These are phyloP conservation scores for Tetramorium alpestre DNA, from an alignment of 1,140 invertebrate species.

Conservation along the genomic window DNA sequence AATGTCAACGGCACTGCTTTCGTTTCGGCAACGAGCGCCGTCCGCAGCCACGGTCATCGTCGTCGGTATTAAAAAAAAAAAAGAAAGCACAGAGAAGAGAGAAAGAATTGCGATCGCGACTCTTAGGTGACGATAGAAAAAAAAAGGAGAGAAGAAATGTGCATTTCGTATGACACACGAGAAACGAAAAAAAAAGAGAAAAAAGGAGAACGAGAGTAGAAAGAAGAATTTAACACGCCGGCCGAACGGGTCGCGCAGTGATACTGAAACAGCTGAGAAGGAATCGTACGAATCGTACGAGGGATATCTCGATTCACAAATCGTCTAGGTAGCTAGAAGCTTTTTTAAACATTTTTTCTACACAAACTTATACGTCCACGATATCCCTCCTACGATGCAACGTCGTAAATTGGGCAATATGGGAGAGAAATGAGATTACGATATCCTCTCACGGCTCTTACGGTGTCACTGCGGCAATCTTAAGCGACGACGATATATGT, in stretches of 20 bases:
- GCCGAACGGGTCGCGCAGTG: slow-evolving; percentile 53
- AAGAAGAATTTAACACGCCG: slow-evolving; percentile 33
- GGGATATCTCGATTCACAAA: slow-evolving; percentile 14
- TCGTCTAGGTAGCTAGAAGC: slow-evolving; percentile 34
- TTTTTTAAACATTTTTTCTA: slow-evolving; percentile 54
- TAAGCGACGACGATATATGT: slow-evolving; percentile 64
- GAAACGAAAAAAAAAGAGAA: slow-evolving; percentile 39
- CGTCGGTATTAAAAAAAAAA: slow-evolving; percentile 65
- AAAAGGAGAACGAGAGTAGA: slow-evolving; percentile 18
- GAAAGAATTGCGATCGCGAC: slow-evolving; percentile 56
- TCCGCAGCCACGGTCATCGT: slow-evolving; percentile 76
- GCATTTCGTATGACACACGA: slow-evolving; percentile 31
- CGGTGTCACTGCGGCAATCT: slow-evolving; percentile 54
- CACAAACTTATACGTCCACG: slow-evolving; percentile 22
- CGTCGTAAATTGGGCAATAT: not conserved
- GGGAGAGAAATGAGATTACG: not conserved
- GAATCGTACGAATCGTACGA: slow-evolving; percentile 39
- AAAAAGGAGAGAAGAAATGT: not conserved
- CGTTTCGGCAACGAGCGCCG: slow-evolving; percentile 70
- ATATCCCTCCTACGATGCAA: slow-evolving; percentile 51
- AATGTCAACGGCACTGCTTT: slow-evolving; percentile 73
- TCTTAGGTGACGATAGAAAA: slow-evolving; percentile 67
- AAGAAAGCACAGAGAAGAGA: slow-evolving; percentile 2
- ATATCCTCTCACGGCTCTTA: slow-evolving; percentile 39
- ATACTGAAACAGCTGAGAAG: slow-evolving; percentile 53